Evolutionary conservation across 2,888 invertebrate species (phyloP), one percentile per base, ranked within the genome.

Genomic region (Paralinhomoeus sp.): DNA sequence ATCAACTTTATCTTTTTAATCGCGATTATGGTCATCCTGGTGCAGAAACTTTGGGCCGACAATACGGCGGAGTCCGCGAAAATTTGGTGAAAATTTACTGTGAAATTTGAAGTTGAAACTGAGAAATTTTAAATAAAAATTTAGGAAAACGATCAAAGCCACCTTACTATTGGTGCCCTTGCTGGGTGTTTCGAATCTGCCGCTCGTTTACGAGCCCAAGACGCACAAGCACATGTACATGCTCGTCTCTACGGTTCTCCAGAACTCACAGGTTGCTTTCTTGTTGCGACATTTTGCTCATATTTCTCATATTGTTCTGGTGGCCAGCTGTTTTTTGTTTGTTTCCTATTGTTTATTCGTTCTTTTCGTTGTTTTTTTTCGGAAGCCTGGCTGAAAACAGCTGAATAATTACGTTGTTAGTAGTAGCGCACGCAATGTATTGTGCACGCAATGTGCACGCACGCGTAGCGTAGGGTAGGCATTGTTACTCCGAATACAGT

Each of bases 151-250:
- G 17, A 67, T 71, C 37, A 70, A 70, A 55, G 71, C 71, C 1
- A 71, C 71, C 0, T 59, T 67, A 1, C 60, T 72, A 12, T 56
- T 72, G 17, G 68, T 72, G 44, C 72, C 72, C 2, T 56, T 72
- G 21, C 60, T 71, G 21, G 72, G 72, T 17, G 61, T 71, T 44
- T 70, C 70, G 2, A 70, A 71, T 52, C 57, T 72, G 33, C 55
- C 71, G 3, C 67, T 71, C 47, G 61, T 70, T 46, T 61, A 64
- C 47, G 68, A 68, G 49, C 69, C 69, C 1, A 50, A 54, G 23
- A 47, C 55, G 23, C 57, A 55, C 18, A 51, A 53, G 37, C 51
- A 51, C 23, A 51, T 64, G n/a, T 71, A 71, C 53, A 62, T 69
- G 55, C 57, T 71, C 22, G 65, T 64, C 2, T 70, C 69, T 45